These are phyloP conservation scores for Andricus quercusramuli DNA, from an alignment of 2,888 invertebrate genomes.

Conservation along the genomic window DNA sequence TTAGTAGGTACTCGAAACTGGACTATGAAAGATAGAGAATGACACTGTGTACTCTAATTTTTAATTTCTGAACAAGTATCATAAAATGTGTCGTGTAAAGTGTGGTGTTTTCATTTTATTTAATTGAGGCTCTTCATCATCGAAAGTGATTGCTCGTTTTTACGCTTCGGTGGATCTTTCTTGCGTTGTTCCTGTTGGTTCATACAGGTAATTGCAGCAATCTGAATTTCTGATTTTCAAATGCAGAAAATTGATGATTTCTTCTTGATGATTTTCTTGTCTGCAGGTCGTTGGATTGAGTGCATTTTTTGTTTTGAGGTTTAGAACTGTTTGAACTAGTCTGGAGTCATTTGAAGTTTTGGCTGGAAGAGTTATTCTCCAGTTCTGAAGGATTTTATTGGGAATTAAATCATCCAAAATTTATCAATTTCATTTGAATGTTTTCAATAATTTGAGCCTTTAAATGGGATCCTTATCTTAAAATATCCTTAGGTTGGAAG, in stretches of 20 bases:
- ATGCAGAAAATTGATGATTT: neutral
- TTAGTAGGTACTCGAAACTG: slow-evolving; percentile 63
- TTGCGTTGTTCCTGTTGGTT: slow-evolving; percentile 32
- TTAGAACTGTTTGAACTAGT: neutral
- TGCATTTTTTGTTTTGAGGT: neutral
- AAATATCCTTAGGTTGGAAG: no score
- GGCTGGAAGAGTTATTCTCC: neutral
- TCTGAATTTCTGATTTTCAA: slow-evolving; percentile 4
- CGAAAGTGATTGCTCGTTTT: slow-evolving; percentile 44
- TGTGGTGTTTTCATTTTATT: slow-evolving; percentile 11
- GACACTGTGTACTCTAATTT: slow-evolving; percentile 25
- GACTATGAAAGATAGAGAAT: slow-evolving; percentile 50
- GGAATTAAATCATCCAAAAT: neutral
- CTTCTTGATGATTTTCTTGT: neutral
- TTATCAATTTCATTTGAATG: no score
- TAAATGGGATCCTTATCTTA: no score
- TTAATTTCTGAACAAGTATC: neutral
- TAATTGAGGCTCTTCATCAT: slow-evolving; percentile 9
- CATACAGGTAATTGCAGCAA: slow-evolving; percentile 43
- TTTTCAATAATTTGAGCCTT: no score
- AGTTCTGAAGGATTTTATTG: neutral
- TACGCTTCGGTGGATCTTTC: slow-evolving; percentile 39
- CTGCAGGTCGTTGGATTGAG: neutral
- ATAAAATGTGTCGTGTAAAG: slow-evolving; percentile 12
- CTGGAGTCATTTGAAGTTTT: neutral